Evolutionary conservation across 2,797 vertebrate genomes (phyloP).

Genomic region (Anas capensis): DNA sequence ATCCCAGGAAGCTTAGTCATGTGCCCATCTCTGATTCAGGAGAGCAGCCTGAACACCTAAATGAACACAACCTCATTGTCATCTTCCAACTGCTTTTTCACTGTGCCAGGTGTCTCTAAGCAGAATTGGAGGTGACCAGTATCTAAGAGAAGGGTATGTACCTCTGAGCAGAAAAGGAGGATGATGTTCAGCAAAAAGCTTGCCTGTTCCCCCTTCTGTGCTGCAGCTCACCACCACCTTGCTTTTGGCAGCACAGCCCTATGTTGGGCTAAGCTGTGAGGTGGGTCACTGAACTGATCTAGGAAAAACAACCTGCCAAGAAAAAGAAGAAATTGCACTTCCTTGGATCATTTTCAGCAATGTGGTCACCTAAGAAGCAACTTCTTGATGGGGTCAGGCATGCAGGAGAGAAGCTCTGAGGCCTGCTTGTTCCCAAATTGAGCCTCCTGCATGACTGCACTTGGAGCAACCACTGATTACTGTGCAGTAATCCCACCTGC

Average conservation of each 20-base stretch:
- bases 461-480: background rate
- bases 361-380: background rate
- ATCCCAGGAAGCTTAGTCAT: background rate
- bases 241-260: background rate
- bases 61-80: background rate
- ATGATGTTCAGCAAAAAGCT: background rate
- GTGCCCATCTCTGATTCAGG: conserved; percentile 1
- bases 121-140: background rate
- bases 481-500: background rate
- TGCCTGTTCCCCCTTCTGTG: background rate
- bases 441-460: background rate
- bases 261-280: background rate
- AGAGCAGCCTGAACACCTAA: conserved; percentile 8
- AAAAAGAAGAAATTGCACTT: background rate
- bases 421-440: background rate
- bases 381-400: background rate
- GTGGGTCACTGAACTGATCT: background rate
- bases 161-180: background rate
- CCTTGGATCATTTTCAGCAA: background rate
- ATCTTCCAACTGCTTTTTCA: background rate
- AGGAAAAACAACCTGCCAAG: background rate
- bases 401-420: background rate
- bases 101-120: background rate
- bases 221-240: background rate
- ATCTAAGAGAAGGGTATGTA: background rate